phyloP scores from a whole-genome alignment of 2,113 vertebrate species.

The Mirza zaza region DNA sequence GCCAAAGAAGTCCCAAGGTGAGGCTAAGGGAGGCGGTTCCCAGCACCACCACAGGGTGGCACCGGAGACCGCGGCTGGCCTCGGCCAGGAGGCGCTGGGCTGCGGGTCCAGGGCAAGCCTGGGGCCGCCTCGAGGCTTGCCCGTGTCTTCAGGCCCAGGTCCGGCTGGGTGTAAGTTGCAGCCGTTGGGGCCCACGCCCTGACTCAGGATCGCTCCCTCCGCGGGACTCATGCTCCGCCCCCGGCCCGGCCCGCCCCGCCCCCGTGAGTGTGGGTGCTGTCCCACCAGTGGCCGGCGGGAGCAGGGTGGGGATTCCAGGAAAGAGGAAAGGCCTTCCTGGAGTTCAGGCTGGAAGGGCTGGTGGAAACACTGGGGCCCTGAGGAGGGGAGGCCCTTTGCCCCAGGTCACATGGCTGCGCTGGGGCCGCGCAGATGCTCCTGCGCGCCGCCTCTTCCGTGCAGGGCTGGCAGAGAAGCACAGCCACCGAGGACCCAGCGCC shows the following conservation, averaged over 20 bases:
- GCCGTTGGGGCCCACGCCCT: conserved; percentile 16
- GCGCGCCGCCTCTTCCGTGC: neutral
- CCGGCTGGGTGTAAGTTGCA: neutral
- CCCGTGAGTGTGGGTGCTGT: neutral
- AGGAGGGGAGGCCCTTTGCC: neutral
- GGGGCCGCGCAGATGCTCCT: neutral
- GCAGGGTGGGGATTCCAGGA: neutral
- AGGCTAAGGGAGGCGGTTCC: neutral
- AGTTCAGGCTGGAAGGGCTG: neutral
- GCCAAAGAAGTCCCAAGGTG: neutral
- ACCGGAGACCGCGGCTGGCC: conserved; percentile 69
- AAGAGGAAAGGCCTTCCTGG: neutral
- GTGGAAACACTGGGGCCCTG: neutral
- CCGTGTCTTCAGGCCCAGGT: neutral
- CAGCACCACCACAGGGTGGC: conserved; percentile 82
- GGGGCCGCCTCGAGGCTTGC: neutral
- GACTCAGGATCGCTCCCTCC: conserved; percentile 1
- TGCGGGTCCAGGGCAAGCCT: neutral
- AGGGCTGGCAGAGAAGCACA: neutral
- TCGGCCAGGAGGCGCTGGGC: neutral
- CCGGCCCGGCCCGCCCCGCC: neutral
- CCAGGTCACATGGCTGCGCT: neutral
- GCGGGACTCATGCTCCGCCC: neutral
- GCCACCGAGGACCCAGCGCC: neutral
- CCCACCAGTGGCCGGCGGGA: neutral